These are phyloP conservation scores for Oreochromis aureus DNA, from an alignment of 2,113 vertebrate genomes.

Conservation along the genomic window DNA sequence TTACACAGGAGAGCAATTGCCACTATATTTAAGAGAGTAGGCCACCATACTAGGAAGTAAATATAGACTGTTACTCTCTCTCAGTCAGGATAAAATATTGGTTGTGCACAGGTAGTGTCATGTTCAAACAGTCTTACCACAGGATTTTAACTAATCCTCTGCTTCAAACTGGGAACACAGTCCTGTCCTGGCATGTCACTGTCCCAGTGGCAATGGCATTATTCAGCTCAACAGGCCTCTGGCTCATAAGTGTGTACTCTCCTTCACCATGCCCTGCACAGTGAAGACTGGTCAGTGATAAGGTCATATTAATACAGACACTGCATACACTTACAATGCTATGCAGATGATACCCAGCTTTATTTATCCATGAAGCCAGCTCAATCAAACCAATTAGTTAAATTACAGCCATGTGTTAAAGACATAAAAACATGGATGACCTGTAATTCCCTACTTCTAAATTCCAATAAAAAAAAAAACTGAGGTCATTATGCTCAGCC, in stretches of 20 bases:
- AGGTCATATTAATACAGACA: not conserved
- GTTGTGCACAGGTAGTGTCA: not conserved
- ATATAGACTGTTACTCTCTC: not conserved
- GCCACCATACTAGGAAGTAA: not conserved
- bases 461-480: not conserved
- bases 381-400: fast-evolving
- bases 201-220: not conserved
- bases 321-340: not conserved
- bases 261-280: not conserved
- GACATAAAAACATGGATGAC: not conserved
- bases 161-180: not conserved
- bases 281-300: not conserved
- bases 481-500: not conserved
- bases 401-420: not conserved
- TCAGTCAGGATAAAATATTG: not conserved
- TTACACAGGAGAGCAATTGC: not conserved
- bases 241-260: not conserved
- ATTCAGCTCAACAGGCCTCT: not conserved
- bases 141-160: not conserved
- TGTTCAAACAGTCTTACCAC: not conserved
- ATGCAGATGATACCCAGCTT: not conserved
- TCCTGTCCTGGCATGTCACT: not conserved
- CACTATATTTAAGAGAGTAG: not conserved
- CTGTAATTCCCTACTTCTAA: not conserved
- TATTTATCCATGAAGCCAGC: not conserved